Percentiles rank a stretch among this genome's conserved stretches.
Conservation (phyloP, 2,113 vertebrate genomes). For the Porphyrio hochstetteri region DNA sequence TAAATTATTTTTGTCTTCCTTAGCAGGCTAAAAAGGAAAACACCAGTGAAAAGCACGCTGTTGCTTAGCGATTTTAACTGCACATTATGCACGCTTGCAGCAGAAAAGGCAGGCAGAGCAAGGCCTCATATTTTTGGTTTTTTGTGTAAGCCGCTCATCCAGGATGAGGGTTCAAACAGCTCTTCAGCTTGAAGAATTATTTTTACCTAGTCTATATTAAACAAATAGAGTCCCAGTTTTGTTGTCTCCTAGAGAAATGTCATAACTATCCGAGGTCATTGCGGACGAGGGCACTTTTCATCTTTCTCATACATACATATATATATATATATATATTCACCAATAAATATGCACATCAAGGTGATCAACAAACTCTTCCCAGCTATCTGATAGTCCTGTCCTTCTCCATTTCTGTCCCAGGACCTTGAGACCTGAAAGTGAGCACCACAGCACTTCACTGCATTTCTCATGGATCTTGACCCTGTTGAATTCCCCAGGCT, state of each 20-base stretch:
- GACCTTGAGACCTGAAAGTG: not conserved
- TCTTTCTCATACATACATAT: not conserved
- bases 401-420: not conserved
- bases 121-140: not conserved
- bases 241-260: not conserved
- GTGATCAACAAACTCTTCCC: not conserved
- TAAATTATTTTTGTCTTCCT: not conserved
- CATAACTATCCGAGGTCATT: not conserved
- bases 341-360: not conserved
- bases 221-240: not conserved
- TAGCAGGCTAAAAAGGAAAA: not conserved
- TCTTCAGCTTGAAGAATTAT: not conserved
- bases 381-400: not conserved
- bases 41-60: not conserved
- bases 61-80: not conserved
- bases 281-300: not conserved
- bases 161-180: not conserved
- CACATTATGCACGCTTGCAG: accelerated
- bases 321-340: not conserved
- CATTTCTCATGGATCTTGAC: not conserved
- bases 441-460: not conserved
- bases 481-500: not conserved
- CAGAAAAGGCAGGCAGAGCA: not conserved
- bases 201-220: not conserved
- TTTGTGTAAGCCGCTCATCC: not conserved